phyloP scores from a whole-genome alignment of 2,113 vertebrate species.

The Haplochromis vanheusdeni region DNA sequence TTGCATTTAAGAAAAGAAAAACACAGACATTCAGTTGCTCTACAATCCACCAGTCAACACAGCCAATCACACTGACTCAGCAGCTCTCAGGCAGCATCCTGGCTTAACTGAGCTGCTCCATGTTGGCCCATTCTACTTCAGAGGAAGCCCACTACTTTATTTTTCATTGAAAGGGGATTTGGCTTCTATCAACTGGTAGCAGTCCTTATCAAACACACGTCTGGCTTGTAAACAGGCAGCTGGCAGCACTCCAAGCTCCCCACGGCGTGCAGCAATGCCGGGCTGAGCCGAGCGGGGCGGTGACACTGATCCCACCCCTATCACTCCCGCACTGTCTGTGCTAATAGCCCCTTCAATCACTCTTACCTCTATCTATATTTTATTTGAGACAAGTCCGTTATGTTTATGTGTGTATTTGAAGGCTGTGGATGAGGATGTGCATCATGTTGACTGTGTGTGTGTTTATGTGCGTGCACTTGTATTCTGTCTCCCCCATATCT shows the following conservation, averaged over 20 bases:
- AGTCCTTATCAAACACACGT: conserved; percentile 51
- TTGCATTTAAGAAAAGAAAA: background rate
- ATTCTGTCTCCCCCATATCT: conserved; percentile 2
- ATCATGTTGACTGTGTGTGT: background rate
- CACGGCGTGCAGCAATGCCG: conserved; percentile 14
- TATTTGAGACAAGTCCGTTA: conserved; percentile 60
- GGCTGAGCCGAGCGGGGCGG: conserved; percentile 16
- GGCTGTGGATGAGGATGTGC: background rate
- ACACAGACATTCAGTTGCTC: background rate
- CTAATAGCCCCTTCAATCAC: conserved; percentile 74
- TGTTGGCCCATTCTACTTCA: conserved; percentile 37
- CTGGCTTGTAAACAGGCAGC: conserved; percentile 68
- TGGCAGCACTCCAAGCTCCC: conserved; percentile 62
- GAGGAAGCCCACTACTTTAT: conserved; percentile 45
- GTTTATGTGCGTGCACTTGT: background rate
- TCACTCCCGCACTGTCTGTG: conserved; percentile 51
- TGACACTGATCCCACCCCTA: conserved; percentile 68
- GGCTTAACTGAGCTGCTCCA: background rate
- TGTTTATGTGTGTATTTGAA: conserved; percentile 28
- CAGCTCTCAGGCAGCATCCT: conserved; percentile 24
- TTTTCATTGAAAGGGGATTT: conserved; percentile 61
- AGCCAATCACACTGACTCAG: conserved; percentile 40
- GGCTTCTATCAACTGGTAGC: conserved; percentile 58
- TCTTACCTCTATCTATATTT: conserved; percentile 70
- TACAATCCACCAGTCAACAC: background rate